Evolutionary conservation across 2,797 vertebrate genomes (phyloP).

Genomic region (Tapera naevia): DNA sequence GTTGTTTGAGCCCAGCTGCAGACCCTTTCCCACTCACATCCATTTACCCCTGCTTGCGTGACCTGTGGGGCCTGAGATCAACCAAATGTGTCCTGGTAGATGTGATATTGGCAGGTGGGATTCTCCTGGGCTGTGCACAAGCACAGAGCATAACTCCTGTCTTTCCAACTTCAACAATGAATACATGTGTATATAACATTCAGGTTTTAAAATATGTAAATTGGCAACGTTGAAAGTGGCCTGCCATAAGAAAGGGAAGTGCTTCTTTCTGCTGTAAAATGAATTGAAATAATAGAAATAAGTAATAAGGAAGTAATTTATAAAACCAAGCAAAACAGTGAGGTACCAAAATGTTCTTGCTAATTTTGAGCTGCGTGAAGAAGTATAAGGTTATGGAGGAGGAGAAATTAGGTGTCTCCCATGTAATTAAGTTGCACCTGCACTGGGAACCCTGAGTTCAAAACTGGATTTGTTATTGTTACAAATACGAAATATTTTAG

Average conservation of each 20-base stretch:
- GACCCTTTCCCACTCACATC: fast-evolving
- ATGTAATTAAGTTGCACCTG: background rate
- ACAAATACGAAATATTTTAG: background rate
- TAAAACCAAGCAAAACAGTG: background rate
- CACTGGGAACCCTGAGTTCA: background rate
- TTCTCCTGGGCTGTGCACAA: background rate
- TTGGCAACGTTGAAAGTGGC: background rate
- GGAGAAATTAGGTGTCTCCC: background rate
- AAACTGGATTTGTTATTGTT: background rate
- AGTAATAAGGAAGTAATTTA: background rate
- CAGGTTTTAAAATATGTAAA: background rate
- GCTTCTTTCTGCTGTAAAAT: background rate
- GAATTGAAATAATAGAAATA: background rate
- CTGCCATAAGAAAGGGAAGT: background rate
- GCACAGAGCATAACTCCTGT: fast-evolving
- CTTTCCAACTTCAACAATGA: background rate
- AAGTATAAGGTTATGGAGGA: background rate
- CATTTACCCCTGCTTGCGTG: fast-evolving
- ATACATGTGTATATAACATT: fast-evolving
- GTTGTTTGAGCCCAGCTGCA: background rate
- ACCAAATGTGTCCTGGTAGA: background rate
- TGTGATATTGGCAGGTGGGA: fast-evolving
- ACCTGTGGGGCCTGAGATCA: background rate
- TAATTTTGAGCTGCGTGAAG: background rate
- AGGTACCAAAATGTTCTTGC: background rate